phyloP scores from a whole-genome alignment of 2,888 invertebrate species.

The Drosophila tanythrix region DNA sequence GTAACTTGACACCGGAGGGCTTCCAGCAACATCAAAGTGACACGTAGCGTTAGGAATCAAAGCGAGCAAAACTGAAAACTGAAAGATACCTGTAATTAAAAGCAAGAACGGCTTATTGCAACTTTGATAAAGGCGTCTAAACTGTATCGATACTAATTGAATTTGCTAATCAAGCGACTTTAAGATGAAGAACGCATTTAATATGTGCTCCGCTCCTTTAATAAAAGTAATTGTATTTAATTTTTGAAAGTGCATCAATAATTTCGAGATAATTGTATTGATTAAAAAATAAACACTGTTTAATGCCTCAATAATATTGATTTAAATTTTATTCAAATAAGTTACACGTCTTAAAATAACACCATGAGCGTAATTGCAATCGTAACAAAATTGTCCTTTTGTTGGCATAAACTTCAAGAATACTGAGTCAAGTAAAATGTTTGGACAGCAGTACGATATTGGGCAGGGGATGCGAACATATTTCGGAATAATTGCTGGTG shows the following conservation, averaged over 20 bases:
- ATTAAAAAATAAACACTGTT: neutral
- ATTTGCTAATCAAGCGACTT: neutral
- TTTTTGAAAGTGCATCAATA: neutral
- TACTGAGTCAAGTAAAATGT: conserved; percentile 5
- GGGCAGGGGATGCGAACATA: neutral
- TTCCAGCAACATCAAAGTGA: conserved; percentile 36
- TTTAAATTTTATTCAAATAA: too few species aligned
- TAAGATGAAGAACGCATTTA: neutral
- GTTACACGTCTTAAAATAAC: neutral
- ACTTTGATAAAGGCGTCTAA: neutral
- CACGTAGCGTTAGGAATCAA: conserved; percentile 15
- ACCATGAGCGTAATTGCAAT: neutral
- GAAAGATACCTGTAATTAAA: neutral
- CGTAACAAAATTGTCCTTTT: neutral
- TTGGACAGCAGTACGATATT: conserved; percentile 1
- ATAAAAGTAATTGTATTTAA: neutral
- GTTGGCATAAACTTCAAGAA: neutral
- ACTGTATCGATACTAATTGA: neutral
- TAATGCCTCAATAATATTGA: neutral
- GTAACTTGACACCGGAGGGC: conserved; percentile 40
- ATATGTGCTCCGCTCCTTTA: neutral
- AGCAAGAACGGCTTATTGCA: neutral
- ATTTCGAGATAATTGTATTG: too few species aligned
- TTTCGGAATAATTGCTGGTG: neutral
- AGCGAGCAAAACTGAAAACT: neutral